Percentiles rank a stretch among this genome's conserved stretches.
phyloP scores from a whole-genome alignment of 2,888 invertebrate genomes.

The Spisula solida region DNA sequence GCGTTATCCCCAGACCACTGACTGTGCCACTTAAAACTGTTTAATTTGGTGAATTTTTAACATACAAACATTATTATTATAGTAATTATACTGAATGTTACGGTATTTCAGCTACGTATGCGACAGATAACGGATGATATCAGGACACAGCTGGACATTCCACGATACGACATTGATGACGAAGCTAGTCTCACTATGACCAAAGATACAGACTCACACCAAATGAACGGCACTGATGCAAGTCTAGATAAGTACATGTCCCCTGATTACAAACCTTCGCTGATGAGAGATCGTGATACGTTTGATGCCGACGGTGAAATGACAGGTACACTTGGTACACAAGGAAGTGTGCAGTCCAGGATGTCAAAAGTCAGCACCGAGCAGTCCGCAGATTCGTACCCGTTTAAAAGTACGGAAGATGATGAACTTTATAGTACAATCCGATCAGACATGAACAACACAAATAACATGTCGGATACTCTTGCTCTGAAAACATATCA shows the following conservation, averaged over 20 bases:
- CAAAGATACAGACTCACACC: slow-evolving; percentile 30
- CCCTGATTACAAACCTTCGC: slow-evolving; percentile 31
- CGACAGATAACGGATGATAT: slow-evolving; percentile 81
- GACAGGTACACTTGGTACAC: slow-evolving; percentile 65
- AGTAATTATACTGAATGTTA: background rate
- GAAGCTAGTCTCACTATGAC: slow-evolving; percentile 66
- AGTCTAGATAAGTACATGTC: slow-evolving; percentile 46
- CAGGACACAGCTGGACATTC: slow-evolving; percentile 81
- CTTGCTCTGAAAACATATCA: slow-evolving; percentile 79
- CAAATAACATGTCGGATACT: slow-evolving; percentile 72
- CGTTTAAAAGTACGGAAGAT: slow-evolving; percentile 73
- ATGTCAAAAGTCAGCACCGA: slow-evolving; percentile 66
- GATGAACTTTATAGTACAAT: slow-evolving; percentile 77
- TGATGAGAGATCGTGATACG: slow-evolving; percentile 36
- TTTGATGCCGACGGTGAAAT: slow-evolving; percentile 39
- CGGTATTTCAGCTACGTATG: slow-evolving; percentile 80
- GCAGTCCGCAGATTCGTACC: slow-evolving; percentile 73
- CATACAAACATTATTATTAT: background rate
- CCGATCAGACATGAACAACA: slow-evolving; percentile 71
- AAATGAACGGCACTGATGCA: slow-evolving; percentile 28
- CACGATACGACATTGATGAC: slow-evolving; percentile 67
- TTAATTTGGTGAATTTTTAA: no score
- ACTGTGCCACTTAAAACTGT: no score
- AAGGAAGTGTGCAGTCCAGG: slow-evolving; percentile 57
- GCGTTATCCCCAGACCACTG: no score